phyloP scores from a whole-genome alignment of 2,888 invertebrate species.

The Scrobipalpa costella region DNA sequence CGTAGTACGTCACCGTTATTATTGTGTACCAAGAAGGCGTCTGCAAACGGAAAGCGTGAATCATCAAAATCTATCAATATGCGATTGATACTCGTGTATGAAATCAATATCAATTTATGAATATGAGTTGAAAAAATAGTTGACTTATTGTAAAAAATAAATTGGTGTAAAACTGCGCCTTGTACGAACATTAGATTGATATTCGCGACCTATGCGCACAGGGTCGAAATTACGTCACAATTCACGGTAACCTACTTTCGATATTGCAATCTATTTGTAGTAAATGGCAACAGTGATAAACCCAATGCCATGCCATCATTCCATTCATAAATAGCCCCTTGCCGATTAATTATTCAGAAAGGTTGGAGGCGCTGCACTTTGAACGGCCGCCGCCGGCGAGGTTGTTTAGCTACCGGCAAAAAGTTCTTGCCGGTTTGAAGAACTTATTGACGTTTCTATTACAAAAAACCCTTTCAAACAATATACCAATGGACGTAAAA shows the following conservation, averaged over 20 bases:
- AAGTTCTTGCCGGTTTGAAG: not conserved
- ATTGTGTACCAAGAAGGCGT: not conserved
- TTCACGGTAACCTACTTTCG: constrained; percentile 59
- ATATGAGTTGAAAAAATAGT: not conserved
- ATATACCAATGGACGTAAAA: not conserved
- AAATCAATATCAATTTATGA: not conserved
- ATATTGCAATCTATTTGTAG: constrained; percentile 42
- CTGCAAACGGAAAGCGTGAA: not conserved
- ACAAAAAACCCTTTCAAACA: not conserved
- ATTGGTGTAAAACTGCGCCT: not conserved
- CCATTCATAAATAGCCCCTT: constrained; percentile 31
- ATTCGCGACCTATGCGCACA: constrained; percentile 43
- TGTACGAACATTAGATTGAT: constrained; percentile 23
- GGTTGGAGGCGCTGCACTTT: constrained; percentile 16
- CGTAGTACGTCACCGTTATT: not conserved
- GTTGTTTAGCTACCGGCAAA: constrained; percentile 2
- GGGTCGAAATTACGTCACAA: constrained; percentile 59
- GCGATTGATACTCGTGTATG: not conserved
- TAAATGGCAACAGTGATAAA: constrained; percentile 36
- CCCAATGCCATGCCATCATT: constrained; percentile 40
- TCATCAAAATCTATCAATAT: not conserved
- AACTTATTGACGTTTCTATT: not conserved
- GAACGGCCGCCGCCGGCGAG: not conserved
- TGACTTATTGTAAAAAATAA: not conserved
- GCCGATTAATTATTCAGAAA: constrained; percentile 16